phyloP scores from a whole-genome alignment of 2,888 invertebrate genomes.

The Cantharis nigra region DNA sequence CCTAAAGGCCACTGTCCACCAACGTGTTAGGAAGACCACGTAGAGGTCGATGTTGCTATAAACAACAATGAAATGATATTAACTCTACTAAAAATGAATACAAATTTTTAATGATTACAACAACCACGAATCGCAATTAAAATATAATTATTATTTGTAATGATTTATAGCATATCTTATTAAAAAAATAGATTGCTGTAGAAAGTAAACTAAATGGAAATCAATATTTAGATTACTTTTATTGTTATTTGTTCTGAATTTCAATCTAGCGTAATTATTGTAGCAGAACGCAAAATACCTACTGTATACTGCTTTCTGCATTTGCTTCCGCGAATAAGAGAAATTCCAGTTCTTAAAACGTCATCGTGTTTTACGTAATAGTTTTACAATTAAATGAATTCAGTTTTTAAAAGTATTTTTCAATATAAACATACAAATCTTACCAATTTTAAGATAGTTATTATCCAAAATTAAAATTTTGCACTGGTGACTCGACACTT shows the following conservation, averaged over 20 bases:
- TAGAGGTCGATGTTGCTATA: not conserved
- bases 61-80: not conserved
- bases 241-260: not conserved
- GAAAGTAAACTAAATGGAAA: not conserved
- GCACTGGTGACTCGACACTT: not conserved
- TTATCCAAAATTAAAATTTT: not conserved
- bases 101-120: not conserved
- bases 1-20: conserved; percentile 32
- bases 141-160: not conserved
- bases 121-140: not conserved
- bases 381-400: not conserved
- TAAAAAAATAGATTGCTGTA: not conserved
- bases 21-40: not conserved
- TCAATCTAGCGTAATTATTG: not conserved
- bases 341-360: conserved; percentile 4
- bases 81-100: not conserved
- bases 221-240: not conserved
- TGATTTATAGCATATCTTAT: not conserved
- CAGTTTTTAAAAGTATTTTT: not conserved
- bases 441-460: not conserved
- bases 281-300: not conserved
- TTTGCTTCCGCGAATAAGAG: conserved; percentile 14
- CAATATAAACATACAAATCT: not conserved
- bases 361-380: conserved; percentile 12
- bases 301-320: conserved; percentile 13